Conservation (phyloP, 1,140 invertebrate genomes). For the Mactra quadrangularis region DNA sequence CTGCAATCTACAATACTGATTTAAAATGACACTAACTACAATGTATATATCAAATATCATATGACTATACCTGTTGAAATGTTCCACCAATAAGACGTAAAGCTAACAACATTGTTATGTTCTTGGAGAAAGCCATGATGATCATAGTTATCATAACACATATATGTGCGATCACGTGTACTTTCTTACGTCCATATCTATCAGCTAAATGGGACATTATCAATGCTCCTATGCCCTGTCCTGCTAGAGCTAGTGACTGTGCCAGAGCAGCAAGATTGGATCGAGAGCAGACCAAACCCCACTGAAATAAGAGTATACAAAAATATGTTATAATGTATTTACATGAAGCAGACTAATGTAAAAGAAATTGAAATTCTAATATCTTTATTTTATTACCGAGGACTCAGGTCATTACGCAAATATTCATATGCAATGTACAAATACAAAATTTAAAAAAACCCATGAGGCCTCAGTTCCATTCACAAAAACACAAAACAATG, state of each 20-base stretch:
- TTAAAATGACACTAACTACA: too few relatives aligned
- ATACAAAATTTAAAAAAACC: too few relatives aligned
- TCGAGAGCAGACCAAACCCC: constrained; percentile 90
- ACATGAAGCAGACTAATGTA: neutral
- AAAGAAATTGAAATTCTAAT: neutral
- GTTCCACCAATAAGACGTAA: constrained; percentile 65
- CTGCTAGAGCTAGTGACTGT: constrained; percentile 89
- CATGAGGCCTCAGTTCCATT: too few relatives aligned
- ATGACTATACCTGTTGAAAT: constrained; percentile 65
- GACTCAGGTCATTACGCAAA: neutral
- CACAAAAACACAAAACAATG: too few relatives aligned
- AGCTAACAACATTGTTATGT: constrained; percentile 56
- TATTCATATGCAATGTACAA: too few relatives aligned
- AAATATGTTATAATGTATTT: neutral
- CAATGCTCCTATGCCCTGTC: constrained; percentile 90
- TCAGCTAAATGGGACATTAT: constrained; percentile 88
- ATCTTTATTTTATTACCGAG: neutral
- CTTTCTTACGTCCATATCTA: constrained; percentile 75
- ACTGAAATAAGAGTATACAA: constrained; percentile 85
- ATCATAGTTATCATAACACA: constrained; percentile 44
- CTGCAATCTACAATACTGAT: too few relatives aligned
- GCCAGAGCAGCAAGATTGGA: constrained; percentile 89
- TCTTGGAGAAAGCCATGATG: constrained; percentile 61
- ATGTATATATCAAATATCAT: neutral
- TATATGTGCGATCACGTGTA: constrained; percentile 61